Percentiles rank a stretch among this genome's conserved stretches.
These are phyloP conservation scores for Bubo bubo DNA, from an alignment of 2,113 vertebrate genomes.

Conservation along the genomic window DNA sequence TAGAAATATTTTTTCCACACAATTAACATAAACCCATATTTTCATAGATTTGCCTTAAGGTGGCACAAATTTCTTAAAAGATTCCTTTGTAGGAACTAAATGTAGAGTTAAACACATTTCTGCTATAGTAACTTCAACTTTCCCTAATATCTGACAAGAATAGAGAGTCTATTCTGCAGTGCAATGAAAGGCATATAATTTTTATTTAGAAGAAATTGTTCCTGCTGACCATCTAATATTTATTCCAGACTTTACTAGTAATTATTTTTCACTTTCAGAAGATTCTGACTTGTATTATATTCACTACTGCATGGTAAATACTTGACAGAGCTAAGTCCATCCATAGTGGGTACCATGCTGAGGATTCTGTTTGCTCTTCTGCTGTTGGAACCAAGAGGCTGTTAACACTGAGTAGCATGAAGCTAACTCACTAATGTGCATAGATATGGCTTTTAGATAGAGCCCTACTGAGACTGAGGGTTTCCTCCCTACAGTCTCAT, in stretches of 20 bases:
- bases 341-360: not conserved
- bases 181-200: not conserved
- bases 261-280: not conserved
- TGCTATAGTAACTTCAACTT: constrained; percentile 25
- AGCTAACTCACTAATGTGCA: not conserved
- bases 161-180: not conserved
- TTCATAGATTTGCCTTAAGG: constrained; percentile 48
- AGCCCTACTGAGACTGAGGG: not conserved
- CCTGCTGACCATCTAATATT: not conserved
- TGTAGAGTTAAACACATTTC: not conserved
- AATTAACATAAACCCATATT: constrained; percentile 57
- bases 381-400: not conserved
- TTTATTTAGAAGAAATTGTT: constrained; percentile 13
- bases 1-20: constrained; percentile 50
- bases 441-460: not conserved
- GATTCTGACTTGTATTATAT: not conserved
- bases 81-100: not conserved
- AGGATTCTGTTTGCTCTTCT: not conserved
- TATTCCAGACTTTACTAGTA: not conserved
- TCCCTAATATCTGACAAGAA: constrained; percentile 25
- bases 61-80: constrained; percentile 1
- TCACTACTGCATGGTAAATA: not conserved
- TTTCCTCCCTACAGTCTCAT: not conserved
- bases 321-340: not conserved
- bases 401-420: not conserved